Evolutionary conservation across 2,888 invertebrate species (phyloP), one percentile per base, ranked within the genome.

Genomic region (Hermaeophaga mercurialis): DNA sequence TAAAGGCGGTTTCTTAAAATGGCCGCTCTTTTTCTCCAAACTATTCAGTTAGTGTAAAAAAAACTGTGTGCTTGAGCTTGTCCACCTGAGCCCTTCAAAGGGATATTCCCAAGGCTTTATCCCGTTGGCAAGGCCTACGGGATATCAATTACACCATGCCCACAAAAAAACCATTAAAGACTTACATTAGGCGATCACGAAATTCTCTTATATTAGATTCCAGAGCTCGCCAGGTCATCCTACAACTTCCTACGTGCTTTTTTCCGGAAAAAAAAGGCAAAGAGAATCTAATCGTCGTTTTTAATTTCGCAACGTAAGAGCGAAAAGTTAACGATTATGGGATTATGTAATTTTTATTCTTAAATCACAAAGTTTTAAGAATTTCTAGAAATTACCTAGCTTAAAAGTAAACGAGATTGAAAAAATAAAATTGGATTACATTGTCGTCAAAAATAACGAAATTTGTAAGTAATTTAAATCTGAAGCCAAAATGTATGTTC

Each of bases 241-340:
- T 28, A 28, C n/a, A 26, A 28, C 22, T 9, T 14, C 28, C 44
- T 44, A 44, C 44, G 44, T 44, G 44, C 28, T 44, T 44, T 44
- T 44, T 44, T 28, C 17, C 2, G 22, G 11, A 15, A 28, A 28
- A 44, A 44, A 28, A 14, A 28, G 15, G 28, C 26, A 22, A 18
- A 18, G 9, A 11, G 18, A 39, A 12, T 28, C 14, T 14, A 44
- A 44, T 44, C 22, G 43, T 5, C 15, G 15, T 52, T 15, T 28
- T 44, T 28, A 44, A 44, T 44, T 44, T 44, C 28, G 28, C 66
- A 41, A 63, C 66, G 22, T 18, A 19, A 41, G 41, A 14, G 9
- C n/a, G n/a, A 31, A n/a, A n/a, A n/a, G 24, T 24, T 4, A 24
- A 24, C n/a, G n/a, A n/a, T n/a, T n/a, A n/a, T n/a, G n/a, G n/a